Base-by-base conservation (phyloP, 2,113 vertebrate genomes). In the Antechinus flavipes region DNA sequence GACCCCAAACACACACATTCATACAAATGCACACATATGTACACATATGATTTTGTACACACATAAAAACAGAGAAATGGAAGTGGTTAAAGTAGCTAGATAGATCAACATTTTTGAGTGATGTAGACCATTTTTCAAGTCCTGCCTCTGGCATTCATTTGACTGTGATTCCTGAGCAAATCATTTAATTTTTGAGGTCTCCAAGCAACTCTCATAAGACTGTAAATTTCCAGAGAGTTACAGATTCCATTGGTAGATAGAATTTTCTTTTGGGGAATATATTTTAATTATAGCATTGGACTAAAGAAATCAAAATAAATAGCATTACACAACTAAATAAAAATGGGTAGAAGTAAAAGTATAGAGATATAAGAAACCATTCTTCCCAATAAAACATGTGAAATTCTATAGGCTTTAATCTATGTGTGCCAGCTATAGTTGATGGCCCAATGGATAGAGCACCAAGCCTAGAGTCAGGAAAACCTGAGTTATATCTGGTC, bases 21-120 rank as follows among this genome's bases (percentile, higher is more conserved):
- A 19, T 22, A 54, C 54, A 54, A 16, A 54, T 22, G 22, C 19
- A 54, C 54, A 54, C 54, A 54, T 19, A 54, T 19, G 19, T 19
- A 14, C 30, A 68, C 58, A 35, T n/a, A 22, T 1, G 6, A 1
- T 19, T 5, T 2, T 8, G 16, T 19, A 8, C 0, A n/a, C 35
- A 76, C 68, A 76, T 76, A 76, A n/a, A 76, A 76, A 2, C 7
- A 76, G 16, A 42, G 16, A 76, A 76, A 42, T 68, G 16, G 35
- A 42, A 42, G 3, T 22, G 42, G 35, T 76, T 76, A 42, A 12
- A 76, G 16, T 76, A 22, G 1, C 19, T 76, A 42, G 16, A 42
- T 27, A 76, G 14, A n/a, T 76, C 35, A n/a, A 76, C 5, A 2
- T 16, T 54, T 42, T 42, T n/a, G 16, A 42, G 19, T 76, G 6